Conservation (phyloP, 1,140 invertebrate species). For the Ooceraea biroi region DNA sequence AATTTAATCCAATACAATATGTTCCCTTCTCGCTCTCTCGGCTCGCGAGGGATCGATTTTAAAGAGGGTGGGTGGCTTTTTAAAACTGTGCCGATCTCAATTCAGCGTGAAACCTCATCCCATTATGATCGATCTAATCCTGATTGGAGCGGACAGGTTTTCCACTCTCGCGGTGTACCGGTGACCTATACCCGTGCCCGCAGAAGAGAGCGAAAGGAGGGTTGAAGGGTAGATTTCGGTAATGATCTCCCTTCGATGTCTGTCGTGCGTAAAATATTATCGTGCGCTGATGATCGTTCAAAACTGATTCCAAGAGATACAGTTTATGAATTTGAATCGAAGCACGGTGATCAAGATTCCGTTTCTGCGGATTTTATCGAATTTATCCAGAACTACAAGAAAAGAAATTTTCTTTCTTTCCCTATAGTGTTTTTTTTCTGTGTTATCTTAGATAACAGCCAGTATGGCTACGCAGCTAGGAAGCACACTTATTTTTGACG, state of each 20-base stretch:
- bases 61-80: conserved; percentile 84
- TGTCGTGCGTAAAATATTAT: neutral
- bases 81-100: conserved; percentile 83
- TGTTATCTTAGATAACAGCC: conserved; percentile 46
- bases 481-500: conserved; percentile 44
- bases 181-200: conserved; percentile 4
- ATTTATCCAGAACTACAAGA: no score
- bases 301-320: no score
- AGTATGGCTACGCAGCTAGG: no score
- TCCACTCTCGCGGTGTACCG: conserved; percentile 73
- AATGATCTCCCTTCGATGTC: neutral
- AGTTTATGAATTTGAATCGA: no score
- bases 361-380: no score
- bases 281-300: neutral
- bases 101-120: conserved; percentile 85
- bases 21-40: conserved; percentile 70
- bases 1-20: conserved; percentile 86
- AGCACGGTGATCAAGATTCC: no score
- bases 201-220: no score
- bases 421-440: no score
- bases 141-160: conserved; percentile 81
- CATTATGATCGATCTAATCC: conserved; percentile 84
- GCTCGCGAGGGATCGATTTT: conserved; percentile 73
- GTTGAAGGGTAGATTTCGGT: neutral
- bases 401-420: no score